Evolutionary conservation across 2,113 vertebrate species (phyloP).

Genomic region (Hyperoodon ampullatus): DNA sequence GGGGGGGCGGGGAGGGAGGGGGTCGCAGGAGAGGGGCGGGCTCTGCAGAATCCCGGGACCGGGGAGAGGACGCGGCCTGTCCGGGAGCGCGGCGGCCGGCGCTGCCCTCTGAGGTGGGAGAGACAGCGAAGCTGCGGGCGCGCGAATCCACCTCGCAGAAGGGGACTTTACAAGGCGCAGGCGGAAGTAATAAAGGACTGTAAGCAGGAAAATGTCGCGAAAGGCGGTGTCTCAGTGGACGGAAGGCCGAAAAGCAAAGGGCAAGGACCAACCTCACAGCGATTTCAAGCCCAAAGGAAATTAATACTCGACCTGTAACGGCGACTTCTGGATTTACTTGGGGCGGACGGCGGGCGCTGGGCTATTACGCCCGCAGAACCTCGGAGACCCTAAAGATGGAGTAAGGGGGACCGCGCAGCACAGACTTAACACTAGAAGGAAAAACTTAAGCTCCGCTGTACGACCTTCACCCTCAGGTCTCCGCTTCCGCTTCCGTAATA

Average conservation of each 20-base stretch:
- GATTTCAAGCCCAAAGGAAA: neutral
- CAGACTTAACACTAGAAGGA: neutral
- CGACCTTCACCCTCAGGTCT: neutral
- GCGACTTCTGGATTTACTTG: neutral
- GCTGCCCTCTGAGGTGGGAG: no score
- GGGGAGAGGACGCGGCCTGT: neutral
- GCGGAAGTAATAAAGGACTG: neutral
- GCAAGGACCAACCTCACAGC: neutral
- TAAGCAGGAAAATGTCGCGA: neutral
- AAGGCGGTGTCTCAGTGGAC: neutral
- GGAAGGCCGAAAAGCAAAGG: neutral
- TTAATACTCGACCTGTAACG: neutral
- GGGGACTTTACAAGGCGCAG: neutral
- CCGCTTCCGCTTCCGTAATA: neutral
- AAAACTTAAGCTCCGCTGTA: fast-evolving
- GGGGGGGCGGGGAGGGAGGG: fast-evolving
- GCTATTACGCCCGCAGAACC: neutral
- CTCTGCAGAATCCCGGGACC: neutral
- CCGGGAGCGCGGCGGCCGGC: no score
- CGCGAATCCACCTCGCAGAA: neutral
- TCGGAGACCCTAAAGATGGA: neutral
- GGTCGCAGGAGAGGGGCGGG: neutral
- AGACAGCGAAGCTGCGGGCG: no score
- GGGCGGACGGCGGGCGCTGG: neutral
- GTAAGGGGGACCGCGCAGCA: neutral